A percentile compares a stretch with the other conserved stretches of the same genome.
Conservation (phyloP, 1,140 invertebrate genomes). For the Sweltsa coloradensis region DNA sequence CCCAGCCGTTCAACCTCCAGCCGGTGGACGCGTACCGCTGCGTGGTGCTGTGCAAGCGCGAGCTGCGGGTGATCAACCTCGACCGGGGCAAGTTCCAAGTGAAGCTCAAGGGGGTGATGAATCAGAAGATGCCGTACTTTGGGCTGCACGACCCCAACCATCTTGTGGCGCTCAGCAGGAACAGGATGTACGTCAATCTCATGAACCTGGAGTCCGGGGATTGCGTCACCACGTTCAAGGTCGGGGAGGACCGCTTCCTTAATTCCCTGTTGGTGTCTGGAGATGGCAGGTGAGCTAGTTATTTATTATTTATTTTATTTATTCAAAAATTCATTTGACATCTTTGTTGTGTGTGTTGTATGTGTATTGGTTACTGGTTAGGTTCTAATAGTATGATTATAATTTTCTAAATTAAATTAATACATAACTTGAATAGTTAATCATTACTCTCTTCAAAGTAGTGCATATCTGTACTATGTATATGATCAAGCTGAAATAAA, state of each 20-base stretch:
- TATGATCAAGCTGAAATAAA: no score
- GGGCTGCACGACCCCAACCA: constrained; percentile 67
- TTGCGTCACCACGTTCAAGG: constrained; percentile 78
- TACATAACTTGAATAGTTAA: no score
- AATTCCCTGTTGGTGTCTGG: constrained; percentile 77
- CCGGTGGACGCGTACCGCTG: constrained; percentile 55
- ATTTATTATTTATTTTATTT: no score
- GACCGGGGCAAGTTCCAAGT: constrained; percentile 56
- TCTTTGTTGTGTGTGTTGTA: no score
- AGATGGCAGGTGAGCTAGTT: constrained; percentile 52
- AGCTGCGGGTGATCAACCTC: constrained; percentile 66
- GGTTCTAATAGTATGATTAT: no score
- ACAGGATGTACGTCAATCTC: constrained; percentile 82
- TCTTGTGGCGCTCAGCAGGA: constrained; percentile 67
- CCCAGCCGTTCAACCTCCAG: constrained; percentile 53
- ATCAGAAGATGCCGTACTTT: constrained; percentile 84
- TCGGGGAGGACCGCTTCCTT: constrained; percentile 75
- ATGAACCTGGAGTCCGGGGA: constrained; percentile 73
- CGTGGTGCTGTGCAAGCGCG: constrained; percentile 66
- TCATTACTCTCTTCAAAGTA: no score
- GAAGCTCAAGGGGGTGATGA: constrained; percentile 76
- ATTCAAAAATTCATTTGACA: no score
- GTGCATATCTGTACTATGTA: no score
- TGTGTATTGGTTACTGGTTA: no score
- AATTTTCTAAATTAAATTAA: no score